Base-by-base conservation (phyloP, 2,797 vertebrate genomes). In the Balearica regulorum region DNA sequence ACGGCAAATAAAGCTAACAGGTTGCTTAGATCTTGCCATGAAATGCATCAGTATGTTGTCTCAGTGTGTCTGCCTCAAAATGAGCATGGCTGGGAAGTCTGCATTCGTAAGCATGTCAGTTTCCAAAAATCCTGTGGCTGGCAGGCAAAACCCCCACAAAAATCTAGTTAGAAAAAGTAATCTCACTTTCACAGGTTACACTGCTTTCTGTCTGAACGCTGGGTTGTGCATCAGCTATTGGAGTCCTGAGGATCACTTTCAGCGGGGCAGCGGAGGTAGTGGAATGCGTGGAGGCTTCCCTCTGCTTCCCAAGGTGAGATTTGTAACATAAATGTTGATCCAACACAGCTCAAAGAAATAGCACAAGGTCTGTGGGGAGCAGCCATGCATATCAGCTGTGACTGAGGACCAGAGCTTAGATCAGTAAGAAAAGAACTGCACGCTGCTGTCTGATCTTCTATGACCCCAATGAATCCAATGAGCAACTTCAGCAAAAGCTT, bases 391-490 rank as follows among this genome's bases (percentile, higher is more conserved):
- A 53, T 31, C 3, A 1, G 14, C 18, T 18, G 3, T n/a, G 43
- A 28, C 37, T 41, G 35, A 89, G 33, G 31, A 73, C 24, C 60
- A 39, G 41, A 61, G 10, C 21, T 15, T 9, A 28, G 33, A 19
- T 7, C n/a, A 41, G 14, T 6, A 6, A 73, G 33, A 46, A 51
- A 85, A 17, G 19, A 82, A 70, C 25, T 64, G 13, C 28, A 8
- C 0, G 3, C 28, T 77, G 60, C 39, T 37, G 2, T 14, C 25
- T 43, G 44, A 54, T 82, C 55, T 43, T 51, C 31, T 6, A 13
- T 33, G 3, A 28, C 2, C 1, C 39, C 35, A 65, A 1, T 1
- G 37, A 77, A 72, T 19, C 9, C 66, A 79, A 10, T 0, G 0
- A 82, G 5, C 8, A 58, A 35, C 49, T 79, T 24, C 16, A 73